Evolutionary conservation across 2,113 vertebrate species (phyloP), one percentile per base, ranked within the genome.

Genomic region (Alosa alosa): DNA sequence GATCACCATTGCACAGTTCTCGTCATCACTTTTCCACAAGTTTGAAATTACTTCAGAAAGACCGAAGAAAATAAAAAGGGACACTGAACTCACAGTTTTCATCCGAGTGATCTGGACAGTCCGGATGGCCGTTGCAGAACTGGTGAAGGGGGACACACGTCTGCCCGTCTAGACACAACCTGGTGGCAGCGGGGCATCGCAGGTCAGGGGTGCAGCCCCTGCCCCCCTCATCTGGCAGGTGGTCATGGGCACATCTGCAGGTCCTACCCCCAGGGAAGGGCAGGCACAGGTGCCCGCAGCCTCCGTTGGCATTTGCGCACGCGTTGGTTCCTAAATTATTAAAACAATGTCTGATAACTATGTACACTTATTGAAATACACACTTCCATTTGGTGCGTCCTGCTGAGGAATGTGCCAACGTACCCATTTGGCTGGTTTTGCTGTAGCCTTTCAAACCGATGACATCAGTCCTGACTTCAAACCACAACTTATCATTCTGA

Each of bases 281-380:
- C 6, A 99, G 93, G 90, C 98, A 99, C 50, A 99, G 91, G 68
- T 97, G 97, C 86, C 93, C 91, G 75, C 97, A 98, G 82, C 95
- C 94, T 2, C 97, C 97, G 0, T 98, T 97, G 82, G 89, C 94
- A 88, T 92, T 90, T 0, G 93, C 88, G 81, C 97, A 99, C 46
- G 83, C 82, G 0, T 96, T 96, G 13, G 90, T 94, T 36, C 96
- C 98, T 99, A 86, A 0, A 6, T 10, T 46, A 87, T 52, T 83
- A 7, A 45, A 15, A 47, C 7, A 47, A 22, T 22, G 7, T 9
- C 81, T 46, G 17, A 5, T 6, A 39, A 36, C 31, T 3, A 4
- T 78, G 36, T 36, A 78, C 18, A 22, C 64, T 20, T 39, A 41
- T 20, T 41, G 82, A 47, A 18, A 20, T 31, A 57, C 13, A 41